Evolutionary conservation across 2,888 invertebrate species (phyloP).

Genomic region (Lacanobia wlatinum): DNA sequence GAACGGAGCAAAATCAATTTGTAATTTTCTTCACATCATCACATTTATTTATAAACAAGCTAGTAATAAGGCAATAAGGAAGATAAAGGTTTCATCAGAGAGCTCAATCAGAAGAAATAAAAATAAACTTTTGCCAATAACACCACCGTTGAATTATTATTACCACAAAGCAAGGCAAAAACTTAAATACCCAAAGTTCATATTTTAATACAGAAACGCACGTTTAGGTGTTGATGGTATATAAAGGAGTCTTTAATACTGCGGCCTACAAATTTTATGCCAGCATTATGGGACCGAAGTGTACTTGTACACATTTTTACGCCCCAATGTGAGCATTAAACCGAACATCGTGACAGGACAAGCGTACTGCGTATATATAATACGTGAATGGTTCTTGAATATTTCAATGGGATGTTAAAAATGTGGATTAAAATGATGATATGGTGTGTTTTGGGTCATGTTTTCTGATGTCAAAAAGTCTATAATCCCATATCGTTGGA

Average conservation of each 20-base stretch:
- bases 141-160: conserved; percentile 9
- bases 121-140: no score
- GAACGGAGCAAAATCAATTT: no score
- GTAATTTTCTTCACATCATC: not conserved
- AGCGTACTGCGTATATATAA: conserved; percentile 47
- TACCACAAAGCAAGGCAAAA: conserved; percentile 23
- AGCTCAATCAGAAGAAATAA: not conserved
- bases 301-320: conserved; percentile 72
- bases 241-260: conserved; percentile 66
- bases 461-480: not conserved
- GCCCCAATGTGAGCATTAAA: conserved; percentile 67
- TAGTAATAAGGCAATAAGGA: not conserved
- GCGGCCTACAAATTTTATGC: conserved; percentile 70
- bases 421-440: conserved; percentile 39
- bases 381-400: conserved; percentile 60
- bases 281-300: conserved; percentile 66
- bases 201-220: conserved; percentile 41
- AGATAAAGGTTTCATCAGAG: not conserved
- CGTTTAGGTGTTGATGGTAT: conserved; percentile 52
- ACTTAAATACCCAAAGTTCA: conserved; percentile 38
- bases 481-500: not conserved
- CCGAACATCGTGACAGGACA: conserved; percentile 58
- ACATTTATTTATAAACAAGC: not conserved
- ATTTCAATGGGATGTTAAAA: conserved; percentile 58
- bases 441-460: conserved; percentile 9